phyloP scores from a whole-genome alignment of 1,140 invertebrate species.

The Limonius californicus region DNA sequence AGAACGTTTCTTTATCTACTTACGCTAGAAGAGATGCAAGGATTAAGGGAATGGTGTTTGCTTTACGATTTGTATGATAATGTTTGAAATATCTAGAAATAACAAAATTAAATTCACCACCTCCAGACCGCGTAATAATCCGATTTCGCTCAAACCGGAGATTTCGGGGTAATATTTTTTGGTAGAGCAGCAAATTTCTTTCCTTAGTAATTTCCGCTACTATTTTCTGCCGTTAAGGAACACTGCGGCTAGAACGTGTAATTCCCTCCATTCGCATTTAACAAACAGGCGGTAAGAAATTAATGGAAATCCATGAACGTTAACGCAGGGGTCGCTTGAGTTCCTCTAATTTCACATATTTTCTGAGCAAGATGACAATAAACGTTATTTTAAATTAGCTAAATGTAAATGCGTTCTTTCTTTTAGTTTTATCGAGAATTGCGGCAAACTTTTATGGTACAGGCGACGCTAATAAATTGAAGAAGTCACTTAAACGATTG shows the following conservation, averaged over 20 bases:
- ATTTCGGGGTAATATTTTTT: not conserved
- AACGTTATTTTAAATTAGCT: not conserved
- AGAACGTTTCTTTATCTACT: constrained; percentile 1
- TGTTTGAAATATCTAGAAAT: not conserved
- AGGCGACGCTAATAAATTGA: no score
- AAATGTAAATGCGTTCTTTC: not conserved
- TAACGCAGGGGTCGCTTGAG: not conserved
- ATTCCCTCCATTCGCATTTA: not conserved
- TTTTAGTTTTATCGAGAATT: no score
- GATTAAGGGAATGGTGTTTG: not conserved
- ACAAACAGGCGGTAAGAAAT: constrained; percentile 2
- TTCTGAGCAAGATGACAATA: not conserved
- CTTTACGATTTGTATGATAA: not conserved
- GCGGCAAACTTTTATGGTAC: not conserved
- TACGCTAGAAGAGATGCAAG: not conserved
- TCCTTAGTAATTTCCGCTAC: not conserved
- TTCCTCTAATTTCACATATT: not conserved
- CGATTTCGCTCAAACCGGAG: not conserved
- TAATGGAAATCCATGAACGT: constrained; percentile 2
- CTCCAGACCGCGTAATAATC: not conserved
- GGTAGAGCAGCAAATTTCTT: not conserved
- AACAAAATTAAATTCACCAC: not conserved
- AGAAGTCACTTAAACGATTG: not conserved
- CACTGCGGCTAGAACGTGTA: not conserved
- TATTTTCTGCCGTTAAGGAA: not conserved